Percentiles rank a stretch among this genome's conserved stretches.
These are phyloP conservation scores for Hybos culiciformis DNA, from an alignment of 2,888 invertebrate species.

Conservation along the genomic window DNA sequence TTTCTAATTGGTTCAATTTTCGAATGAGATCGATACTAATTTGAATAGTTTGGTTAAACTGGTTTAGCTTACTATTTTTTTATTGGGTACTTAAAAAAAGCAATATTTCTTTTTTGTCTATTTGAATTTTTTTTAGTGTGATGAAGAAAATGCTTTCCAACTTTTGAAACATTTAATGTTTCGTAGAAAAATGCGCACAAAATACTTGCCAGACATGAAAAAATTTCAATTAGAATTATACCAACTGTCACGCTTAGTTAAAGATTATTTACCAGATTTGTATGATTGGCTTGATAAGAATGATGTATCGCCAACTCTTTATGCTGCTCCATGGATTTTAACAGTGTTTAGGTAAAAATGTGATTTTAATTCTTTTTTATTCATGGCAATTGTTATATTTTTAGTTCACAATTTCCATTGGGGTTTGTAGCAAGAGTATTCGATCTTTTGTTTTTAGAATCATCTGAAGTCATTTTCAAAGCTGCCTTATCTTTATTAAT, in stretches of 20 bases:
- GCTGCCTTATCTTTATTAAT: constrained; percentile 74
- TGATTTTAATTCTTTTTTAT: no score
- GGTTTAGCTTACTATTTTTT: not conserved
- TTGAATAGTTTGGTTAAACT: not conserved
- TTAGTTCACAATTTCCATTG: constrained; percentile 89
- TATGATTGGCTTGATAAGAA: constrained; percentile 75
- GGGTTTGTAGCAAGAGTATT: constrained; percentile 91
- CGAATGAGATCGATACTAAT: no score
- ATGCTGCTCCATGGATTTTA: constrained; percentile 94
- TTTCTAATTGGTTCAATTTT: no score
- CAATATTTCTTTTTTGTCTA: not conserved
- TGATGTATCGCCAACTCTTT: constrained; percentile 86
- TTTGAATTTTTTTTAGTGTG: constrained; percentile 49
- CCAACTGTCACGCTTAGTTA: constrained; percentile 80
- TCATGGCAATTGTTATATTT: no score
- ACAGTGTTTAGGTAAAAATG: no score
- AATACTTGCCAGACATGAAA: constrained; percentile 90
- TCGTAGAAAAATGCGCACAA: constrained; percentile 68
- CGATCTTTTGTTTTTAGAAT: constrained; percentile 81
- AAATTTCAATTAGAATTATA: constrained; percentile 82
- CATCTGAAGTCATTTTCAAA: constrained; percentile 78
- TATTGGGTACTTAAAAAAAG: not conserved
- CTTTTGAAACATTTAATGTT: constrained; percentile 86
- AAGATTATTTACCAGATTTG: constrained; percentile 73
- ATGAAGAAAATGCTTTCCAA: constrained; percentile 80